phyloP scores from a whole-genome alignment of 2,113 vertebrate genomes.

The Proteles cristata region DNA sequence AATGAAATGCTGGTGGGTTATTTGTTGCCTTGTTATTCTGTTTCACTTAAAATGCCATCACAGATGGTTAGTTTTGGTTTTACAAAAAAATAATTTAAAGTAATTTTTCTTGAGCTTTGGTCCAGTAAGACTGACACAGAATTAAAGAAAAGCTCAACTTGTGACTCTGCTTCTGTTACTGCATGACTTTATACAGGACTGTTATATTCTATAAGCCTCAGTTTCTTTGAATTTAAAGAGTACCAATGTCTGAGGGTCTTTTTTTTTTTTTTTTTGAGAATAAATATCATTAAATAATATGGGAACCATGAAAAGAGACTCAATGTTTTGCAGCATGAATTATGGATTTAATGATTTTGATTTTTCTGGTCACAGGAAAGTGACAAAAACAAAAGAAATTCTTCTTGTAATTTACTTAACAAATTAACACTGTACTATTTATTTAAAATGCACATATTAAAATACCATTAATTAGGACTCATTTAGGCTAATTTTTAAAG shows the following conservation, averaged over 20 bases:
- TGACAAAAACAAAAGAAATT: not conserved
- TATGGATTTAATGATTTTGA: not conserved
- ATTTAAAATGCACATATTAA: not conserved
- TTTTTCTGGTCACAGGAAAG: not conserved
- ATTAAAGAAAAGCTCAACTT: not conserved
- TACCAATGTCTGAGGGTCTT: fast-evolving
- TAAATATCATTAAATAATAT: not conserved
- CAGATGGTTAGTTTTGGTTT: not conserved
- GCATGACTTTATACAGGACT: not conserved
- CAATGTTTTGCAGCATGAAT: not conserved
- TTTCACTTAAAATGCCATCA: not conserved
- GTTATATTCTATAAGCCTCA: not conserved
- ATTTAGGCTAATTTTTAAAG: conserved; percentile 1
- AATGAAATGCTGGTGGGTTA: not conserved
- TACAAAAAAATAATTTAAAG: not conserved
- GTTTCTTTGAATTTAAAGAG: not conserved
- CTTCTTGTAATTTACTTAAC: not conserved
- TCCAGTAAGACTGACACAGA: not conserved
- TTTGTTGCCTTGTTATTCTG: not conserved
- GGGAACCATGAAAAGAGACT: not conserved
- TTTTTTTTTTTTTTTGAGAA: not conserved
- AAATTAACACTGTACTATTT: not conserved
- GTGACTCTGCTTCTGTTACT: not conserved
- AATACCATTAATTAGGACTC: not conserved
- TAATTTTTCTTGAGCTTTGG: not conserved